These are phyloP conservation scores for Parnassius mnemosyne DNA, from an alignment of 2,888 invertebrate genomes.

Conservation along the genomic window DNA sequence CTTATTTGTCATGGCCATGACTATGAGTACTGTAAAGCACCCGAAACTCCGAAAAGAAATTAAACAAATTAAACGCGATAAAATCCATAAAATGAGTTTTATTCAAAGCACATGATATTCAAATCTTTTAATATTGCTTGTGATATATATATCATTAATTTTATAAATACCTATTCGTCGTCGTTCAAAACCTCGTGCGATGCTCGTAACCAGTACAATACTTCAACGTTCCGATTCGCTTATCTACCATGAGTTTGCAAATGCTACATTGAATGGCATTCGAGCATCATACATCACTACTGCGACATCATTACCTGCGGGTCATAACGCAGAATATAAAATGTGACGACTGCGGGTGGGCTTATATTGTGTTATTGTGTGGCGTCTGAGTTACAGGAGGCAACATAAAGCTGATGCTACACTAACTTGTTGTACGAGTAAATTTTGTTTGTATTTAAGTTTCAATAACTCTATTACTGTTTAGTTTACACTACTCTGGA, in stretches of 20 bases:
- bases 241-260: constrained; percentile 19
- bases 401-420: neutral
- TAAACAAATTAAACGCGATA: no score
- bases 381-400: neutral
- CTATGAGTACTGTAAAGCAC: no score
- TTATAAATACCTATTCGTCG: no score
- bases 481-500: no score
- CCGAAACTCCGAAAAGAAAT: no score
- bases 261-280: constrained; percentile 9
- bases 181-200: neutral
- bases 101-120: no score
- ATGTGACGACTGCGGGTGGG: constrained; percentile 20
- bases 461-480: no score
- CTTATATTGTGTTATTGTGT: constrained; percentile 11
- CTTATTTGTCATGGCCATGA: no score
- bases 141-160: no score
- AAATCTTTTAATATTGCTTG: no score
- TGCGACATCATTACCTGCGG: constrained; percentile 18
- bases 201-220: constrained; percentile 4
- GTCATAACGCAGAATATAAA: constrained; percentile 20
- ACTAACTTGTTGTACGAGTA: neutral
- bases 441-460: no score
- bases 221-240: constrained; percentile 3
- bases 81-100: no score
- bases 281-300: constrained; percentile 11